Evolutionary conservation across 64 coral and sea anemone species (phyloP), one percentile per base, ranked within the genome.

Genomic region (Actinia tenebrosa): DNA sequence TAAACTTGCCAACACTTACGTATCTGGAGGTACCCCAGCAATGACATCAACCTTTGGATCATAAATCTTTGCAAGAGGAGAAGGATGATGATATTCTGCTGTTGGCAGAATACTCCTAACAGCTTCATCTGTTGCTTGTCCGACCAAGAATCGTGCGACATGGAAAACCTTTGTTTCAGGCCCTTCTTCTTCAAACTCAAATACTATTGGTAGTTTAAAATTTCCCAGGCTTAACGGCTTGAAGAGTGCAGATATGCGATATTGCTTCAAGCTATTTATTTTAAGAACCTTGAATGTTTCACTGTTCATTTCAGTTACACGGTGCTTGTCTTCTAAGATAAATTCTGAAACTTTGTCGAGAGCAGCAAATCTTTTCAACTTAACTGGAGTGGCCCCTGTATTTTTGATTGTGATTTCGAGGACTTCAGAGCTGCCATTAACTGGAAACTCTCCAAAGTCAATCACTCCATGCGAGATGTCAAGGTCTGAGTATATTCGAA

Each of bases 151-250:
- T 22, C 90, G 77, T 16, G 90, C 77, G 55, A 91, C 87, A 45
- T 91, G 90, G 79, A 87, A 91, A 16, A 52, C 64, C 26, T 83
- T 44, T 4, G 58, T 22, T 56, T 86, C 63, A 1, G 43, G 23
- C 10, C 53, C 83, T 61, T 87, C 90, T 45, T 91, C 84, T 47
- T 91, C 90, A 77, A 91, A 91, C 60, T 91, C 90, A 87, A 91
- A 91, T 10, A 91, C 90, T 19, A 91, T 91, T 82, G 78, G 62
- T 20, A 87, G 64, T 77, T 91, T 91, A 80, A 91, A 91, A 53
- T 30, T 60, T 14, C 90, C 90, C 56, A 91, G 37, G 47, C 85
- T 55, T 60, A 72, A 80, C 22, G 90, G 90, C 37, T 91, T 91
- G 13, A 91, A 91, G 13, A 91, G 78, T 23, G 85, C 90, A 45